Conservation (phyloP, 2,113 vertebrate genomes). For the Tachysurus vachellii region DNA sequence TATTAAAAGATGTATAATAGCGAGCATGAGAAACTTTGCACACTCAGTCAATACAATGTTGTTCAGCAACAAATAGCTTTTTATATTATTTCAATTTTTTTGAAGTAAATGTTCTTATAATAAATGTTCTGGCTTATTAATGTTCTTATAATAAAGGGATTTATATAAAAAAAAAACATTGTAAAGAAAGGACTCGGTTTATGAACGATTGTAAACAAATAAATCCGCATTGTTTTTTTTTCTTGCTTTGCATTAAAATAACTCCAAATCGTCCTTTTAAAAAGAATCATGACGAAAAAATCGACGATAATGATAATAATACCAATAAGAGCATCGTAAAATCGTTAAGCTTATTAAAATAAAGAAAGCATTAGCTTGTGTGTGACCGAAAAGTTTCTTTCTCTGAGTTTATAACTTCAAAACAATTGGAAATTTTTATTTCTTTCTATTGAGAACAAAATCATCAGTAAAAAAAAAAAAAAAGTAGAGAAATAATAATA, state of each 20-base stretch:
- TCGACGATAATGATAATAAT: background rate
- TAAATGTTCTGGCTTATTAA: background rate
- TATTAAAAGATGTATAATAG: background rate
- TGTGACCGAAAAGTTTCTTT: background rate
- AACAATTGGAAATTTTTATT: background rate
- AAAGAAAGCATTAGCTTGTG: background rate
- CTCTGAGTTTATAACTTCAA: background rate
- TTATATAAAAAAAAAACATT: background rate
- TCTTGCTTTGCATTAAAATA: background rate
- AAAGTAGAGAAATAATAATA: background rate
- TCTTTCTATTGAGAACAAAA: background rate
- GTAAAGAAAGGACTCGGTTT: background rate
- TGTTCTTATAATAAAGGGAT: background rate
- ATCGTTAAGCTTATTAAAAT: background rate
- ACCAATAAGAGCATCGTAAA: background rate
- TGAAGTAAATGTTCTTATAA: background rate
- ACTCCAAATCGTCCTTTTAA: background rate
- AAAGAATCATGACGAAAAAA: background rate
- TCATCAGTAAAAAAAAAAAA: background rate
- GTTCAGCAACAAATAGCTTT: background rate
- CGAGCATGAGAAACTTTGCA: background rate
- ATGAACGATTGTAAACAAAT: background rate
- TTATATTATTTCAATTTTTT: background rate
- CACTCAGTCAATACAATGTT: background rate
- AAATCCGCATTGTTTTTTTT: background rate